These are phyloP conservation scores for Caretta caretta DNA, from an alignment of 2,113 vertebrate genomes.

Conservation along the genomic window DNA sequence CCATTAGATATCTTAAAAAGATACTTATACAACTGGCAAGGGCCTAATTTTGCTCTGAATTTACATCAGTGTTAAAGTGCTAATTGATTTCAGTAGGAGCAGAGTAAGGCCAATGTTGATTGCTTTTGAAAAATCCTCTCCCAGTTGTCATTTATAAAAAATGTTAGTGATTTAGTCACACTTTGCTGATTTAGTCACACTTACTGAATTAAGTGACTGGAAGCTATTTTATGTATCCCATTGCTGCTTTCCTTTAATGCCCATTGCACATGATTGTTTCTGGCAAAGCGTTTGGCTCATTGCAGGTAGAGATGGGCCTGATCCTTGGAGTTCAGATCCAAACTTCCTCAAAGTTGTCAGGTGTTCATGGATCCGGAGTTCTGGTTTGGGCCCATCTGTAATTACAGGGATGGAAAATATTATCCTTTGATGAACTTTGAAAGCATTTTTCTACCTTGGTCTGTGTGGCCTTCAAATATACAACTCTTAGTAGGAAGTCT, in stretches of 20 bases:
- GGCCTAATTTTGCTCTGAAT: not conserved
- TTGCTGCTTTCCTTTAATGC: not conserved
- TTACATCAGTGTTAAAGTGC: not conserved
- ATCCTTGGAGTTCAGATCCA: not conserved
- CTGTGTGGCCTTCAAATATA: not conserved
- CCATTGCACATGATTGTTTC: not conserved
- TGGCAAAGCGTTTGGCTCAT: not conserved
- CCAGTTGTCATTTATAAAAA: not conserved
- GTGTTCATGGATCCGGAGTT: accelerated
- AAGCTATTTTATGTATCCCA: accelerated
- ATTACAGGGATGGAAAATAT: not conserved
- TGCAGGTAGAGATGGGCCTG: not conserved
- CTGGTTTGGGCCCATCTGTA: not conserved
- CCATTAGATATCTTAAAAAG: not conserved
- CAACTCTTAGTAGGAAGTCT: slow-evolving; percentile 7
- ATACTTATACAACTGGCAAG: not conserved
- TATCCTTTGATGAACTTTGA: not conserved
- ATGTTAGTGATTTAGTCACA: not conserved
- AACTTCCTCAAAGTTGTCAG: not conserved
- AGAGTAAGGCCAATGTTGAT: not conserved
- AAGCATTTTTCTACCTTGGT: not conserved
- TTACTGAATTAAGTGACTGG: not conserved
- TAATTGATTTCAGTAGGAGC: not conserved
- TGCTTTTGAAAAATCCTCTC: not conserved
- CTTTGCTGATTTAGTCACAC: not conserved